Evolutionary conservation across 2,888 invertebrate species (phyloP).

Genomic region (Phyllotreta striolata): DNA sequence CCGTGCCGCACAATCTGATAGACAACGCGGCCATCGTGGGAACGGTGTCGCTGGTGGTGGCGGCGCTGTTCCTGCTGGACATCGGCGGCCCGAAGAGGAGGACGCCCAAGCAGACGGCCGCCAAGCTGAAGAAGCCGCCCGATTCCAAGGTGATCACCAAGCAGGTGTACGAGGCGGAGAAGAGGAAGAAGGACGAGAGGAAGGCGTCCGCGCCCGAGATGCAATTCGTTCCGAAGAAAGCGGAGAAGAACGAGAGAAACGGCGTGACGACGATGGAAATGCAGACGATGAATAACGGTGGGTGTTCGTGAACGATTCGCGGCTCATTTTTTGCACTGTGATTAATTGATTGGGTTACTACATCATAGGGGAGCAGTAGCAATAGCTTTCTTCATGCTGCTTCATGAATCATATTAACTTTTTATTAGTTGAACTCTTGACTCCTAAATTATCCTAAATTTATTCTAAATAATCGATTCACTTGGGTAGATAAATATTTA

Average conservation of each 20-base stretch:
- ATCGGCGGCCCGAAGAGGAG: slow-evolving; percentile 68
- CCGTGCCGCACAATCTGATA: slow-evolving; percentile 71
- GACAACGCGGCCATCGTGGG: slow-evolving; percentile 79
- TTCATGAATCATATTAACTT: too few species aligned
- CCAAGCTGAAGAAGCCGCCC: slow-evolving; percentile 33
- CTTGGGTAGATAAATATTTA: too few species aligned
- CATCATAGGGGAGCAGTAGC: neutral
- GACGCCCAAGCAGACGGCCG: slow-evolving; percentile 46
- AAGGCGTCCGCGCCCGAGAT: slow-evolving; percentile 19
- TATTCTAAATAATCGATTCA: too few species aligned
- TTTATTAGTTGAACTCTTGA: neutral
- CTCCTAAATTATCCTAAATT: too few species aligned
- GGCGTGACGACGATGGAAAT: slow-evolving; percentile 35
- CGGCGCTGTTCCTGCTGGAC: slow-evolving; percentile 73
- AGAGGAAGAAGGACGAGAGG: slow-evolving; percentile 32
- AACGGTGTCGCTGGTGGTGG: slow-evolving; percentile 71
- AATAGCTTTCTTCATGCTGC: too few species aligned
- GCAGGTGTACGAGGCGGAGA: slow-evolving; percentile 49
- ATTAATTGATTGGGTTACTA: neutral
- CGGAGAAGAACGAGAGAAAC: slow-evolving; percentile 34
- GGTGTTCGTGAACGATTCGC: neutral
- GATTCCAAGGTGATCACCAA: slow-evolving; percentile 43
- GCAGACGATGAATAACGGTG: slow-evolving; percentile 40
- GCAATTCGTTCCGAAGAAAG: slow-evolving; percentile 25
- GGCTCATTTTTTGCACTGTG: neutral